phyloP scores from a whole-genome alignment of 2,888 invertebrate genomes.

The Sarcophaga caerulescens region DNA sequence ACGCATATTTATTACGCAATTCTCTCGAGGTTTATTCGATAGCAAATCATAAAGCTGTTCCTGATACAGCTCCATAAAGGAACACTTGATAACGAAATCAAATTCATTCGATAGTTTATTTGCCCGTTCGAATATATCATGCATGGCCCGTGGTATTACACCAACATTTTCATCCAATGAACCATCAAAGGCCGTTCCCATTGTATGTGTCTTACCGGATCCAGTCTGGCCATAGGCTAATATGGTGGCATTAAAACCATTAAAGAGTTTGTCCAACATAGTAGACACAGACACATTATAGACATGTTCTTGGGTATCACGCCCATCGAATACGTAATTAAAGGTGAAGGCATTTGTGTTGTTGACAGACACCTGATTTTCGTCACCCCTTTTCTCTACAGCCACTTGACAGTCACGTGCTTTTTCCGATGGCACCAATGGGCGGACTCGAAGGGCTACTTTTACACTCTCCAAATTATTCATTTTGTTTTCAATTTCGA shows the following conservation, averaged over 20 bases:
- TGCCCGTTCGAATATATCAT: constrained; percentile 89
- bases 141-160: constrained; percentile 92
- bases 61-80: constrained; percentile 94
- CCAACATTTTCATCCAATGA: constrained; percentile 86
- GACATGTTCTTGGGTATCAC: constrained; percentile 87
- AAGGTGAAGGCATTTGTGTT: constrained; percentile 90
- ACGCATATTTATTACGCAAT: constrained; percentile 89
- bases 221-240: constrained; percentile 97
- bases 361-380: constrained; percentile 87
- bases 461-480: constrained; percentile 77
- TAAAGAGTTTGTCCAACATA: constrained; percentile 88
- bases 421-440: constrained; percentile 87
- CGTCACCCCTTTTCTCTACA: constrained; percentile 85
- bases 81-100: constrained; percentile 87
- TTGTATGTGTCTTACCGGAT: constrained; percentile 95
- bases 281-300: constrained; percentile 88
- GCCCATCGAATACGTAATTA: constrained; percentile 90
- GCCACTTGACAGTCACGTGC: constrained; percentile 89
- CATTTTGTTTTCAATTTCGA: constrained; percentile 47
- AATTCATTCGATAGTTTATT: constrained; percentile 80
- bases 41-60: constrained; percentile 94
- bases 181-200: constrained; percentile 91
- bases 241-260: constrained; percentile 96
- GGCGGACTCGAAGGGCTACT: constrained; percentile 92
- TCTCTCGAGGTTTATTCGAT: constrained; percentile 85